Conservation (phyloP, 1,140 invertebrate species). For the Drosophila mayri region DNA sequence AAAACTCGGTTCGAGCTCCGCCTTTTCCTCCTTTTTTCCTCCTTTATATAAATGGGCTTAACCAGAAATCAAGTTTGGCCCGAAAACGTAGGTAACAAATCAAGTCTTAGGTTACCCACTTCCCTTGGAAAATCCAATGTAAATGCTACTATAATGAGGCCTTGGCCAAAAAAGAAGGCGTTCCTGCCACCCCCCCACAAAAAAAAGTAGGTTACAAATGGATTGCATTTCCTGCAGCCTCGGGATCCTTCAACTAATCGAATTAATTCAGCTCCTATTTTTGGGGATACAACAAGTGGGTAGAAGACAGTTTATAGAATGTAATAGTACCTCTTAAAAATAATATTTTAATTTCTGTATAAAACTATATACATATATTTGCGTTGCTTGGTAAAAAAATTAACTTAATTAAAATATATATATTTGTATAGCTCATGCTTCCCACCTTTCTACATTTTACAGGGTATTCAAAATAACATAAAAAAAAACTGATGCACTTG, state of each 20-base stretch:
- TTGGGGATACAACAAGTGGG: background rate
- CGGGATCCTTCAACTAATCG: constrained; percentile 29
- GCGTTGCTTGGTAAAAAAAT: background rate
- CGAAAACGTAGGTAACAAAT: constrained; percentile 25
- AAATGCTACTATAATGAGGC: constrained; percentile 34
- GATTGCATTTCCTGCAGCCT: constrained; percentile 41
- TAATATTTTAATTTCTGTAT: no score
- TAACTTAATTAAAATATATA: no score
- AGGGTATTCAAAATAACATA: constrained; percentile 19
- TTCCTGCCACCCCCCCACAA: background rate
- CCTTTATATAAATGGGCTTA: background rate
- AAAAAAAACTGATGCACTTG: constrained; percentile 26
- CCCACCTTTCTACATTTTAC: background rate
- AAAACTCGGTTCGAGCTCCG: background rate
- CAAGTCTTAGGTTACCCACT: constrained; percentile 14
- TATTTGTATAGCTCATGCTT: background rate
- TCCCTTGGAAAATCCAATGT: constrained; percentile 12
- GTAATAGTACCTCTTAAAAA: background rate
- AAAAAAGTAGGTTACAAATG: constrained; percentile 29
- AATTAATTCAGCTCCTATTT: constrained; percentile 15
- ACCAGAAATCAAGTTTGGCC: constrained; percentile 31
- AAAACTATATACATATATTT: background rate
- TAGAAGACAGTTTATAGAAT: background rate
- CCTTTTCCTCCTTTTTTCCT: background rate
- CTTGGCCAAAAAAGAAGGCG: constrained; percentile 20